These are phyloP conservation scores for Periplaneta americana DNA, from an alignment of 1,140 invertebrate genomes.

Conservation along the genomic window DNA sequence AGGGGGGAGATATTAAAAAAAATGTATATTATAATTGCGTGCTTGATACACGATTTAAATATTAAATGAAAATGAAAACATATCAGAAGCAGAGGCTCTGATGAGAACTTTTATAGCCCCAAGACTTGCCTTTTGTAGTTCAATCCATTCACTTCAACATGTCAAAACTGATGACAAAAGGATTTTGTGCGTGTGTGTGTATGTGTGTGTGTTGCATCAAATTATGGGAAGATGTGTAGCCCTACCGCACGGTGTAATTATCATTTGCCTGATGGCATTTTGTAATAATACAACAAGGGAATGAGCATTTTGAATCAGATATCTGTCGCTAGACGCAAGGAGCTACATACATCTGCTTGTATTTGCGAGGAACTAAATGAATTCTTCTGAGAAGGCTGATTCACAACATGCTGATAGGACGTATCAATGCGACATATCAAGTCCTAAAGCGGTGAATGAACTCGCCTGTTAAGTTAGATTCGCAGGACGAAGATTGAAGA, in stretches of 20 bases:
- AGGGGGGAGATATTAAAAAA: neutral
- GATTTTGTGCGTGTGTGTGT: neutral
- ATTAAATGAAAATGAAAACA: neutral
- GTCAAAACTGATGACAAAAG: too few relatives aligned
- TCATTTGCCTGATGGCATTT: neutral
- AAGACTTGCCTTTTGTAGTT: neutral
- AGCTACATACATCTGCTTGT: neutral
- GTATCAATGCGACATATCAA: too few relatives aligned
- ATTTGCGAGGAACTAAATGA: neutral
- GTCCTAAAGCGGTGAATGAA: too few relatives aligned
- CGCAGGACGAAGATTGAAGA: too few relatives aligned
- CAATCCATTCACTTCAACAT: neutral
- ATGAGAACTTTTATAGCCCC: neutral
- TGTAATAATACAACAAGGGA: neutral
- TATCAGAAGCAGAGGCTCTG: neutral
- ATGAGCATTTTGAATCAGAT: neutral
- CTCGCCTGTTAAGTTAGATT: too few relatives aligned
- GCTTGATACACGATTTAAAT: neutral
- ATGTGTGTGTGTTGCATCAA: neutral
- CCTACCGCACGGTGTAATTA: neutral
- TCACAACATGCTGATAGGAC: too few relatives aligned
- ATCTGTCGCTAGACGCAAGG: neutral
- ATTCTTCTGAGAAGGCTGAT: neutral
- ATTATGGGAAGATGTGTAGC: neutral
- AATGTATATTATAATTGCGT: neutral